Evolutionary conservation across 2,797 vertebrate species (phyloP).

Genomic region (Lacerta agilis): DNA sequence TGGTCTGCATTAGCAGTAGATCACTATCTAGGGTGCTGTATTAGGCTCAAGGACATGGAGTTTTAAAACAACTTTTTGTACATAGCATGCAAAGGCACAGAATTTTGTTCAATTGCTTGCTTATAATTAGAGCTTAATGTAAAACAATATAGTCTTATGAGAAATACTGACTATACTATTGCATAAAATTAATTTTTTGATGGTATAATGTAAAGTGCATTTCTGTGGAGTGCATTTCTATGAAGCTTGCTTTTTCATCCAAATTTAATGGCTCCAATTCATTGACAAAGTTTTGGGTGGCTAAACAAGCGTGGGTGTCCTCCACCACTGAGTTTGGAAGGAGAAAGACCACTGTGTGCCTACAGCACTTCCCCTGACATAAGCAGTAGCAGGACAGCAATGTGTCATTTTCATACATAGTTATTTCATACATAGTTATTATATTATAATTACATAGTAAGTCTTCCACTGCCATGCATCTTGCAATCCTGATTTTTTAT

Average conservation of each 20-base stretch:
- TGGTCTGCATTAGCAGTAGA: neutral
- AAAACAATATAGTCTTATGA: neutral
- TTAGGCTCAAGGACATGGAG: neutral
- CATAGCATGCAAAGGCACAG: neutral
- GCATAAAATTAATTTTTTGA: neutral
- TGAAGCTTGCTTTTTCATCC: neutral
- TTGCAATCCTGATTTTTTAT: too few relatives aligned
- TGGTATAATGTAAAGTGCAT: neutral
- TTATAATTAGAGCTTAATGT: neutral
- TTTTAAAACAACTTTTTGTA: neutral
- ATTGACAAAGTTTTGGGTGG: neutral
- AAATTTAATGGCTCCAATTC: neutral
- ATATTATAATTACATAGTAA: neutral
- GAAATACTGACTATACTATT: neutral
- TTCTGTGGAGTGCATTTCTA: neutral
- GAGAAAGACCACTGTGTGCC: neutral
- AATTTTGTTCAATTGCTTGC: neutral
- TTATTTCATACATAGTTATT: neutral
- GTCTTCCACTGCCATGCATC: too few relatives aligned
- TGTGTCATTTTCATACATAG: neutral
- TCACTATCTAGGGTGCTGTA: neutral
- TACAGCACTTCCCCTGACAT: neutral
- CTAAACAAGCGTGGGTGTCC: neutral
- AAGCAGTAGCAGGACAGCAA: neutral
- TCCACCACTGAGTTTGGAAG: neutral